Percentiles rank a stretch among this genome's conserved stretches.
These are phyloP conservation scores for Mesodorylaimus sp. DNA, from an alignment of 2,888 invertebrate species.

Conservation along the genomic window DNA sequence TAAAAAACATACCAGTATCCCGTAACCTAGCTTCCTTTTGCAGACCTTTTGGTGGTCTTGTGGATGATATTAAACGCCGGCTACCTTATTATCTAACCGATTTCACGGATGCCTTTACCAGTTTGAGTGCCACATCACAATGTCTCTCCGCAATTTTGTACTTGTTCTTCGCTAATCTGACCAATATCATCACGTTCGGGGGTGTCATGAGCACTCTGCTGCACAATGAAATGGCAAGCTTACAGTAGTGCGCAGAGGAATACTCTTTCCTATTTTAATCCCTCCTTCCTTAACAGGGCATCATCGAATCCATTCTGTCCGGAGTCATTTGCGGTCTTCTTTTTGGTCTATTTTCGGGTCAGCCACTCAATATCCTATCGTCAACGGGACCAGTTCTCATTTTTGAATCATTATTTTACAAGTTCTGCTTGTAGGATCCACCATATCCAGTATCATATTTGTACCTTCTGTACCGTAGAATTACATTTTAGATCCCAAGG, in stretches of 20 bases:
- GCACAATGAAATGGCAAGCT: slow-evolving; percentile 2
- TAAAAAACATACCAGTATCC: not conserved
- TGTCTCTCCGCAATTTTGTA: slow-evolving; percentile 86
- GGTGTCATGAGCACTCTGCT: slow-evolving; percentile 56
- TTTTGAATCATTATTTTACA: slow-evolving; percentile 36
- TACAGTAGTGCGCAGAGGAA: no score
- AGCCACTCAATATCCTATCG: slow-evolving; percentile 36
- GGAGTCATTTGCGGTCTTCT: slow-evolving; percentile 37
- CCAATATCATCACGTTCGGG: slow-evolving; percentile 87
- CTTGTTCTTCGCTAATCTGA: slow-evolving; percentile 79
- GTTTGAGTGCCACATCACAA: slow-evolving; percentile 46
- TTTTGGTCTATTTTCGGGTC: slow-evolving; percentile 34
- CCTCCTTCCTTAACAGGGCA: slow-evolving; percentile 31
- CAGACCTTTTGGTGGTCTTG: slow-evolving; percentile 62
- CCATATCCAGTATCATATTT: no score
- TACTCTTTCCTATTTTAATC: no score
- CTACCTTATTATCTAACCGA: slow-evolving; percentile 58
- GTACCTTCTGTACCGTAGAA: no score
- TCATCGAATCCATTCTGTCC: slow-evolving; percentile 56
- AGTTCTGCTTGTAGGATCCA: slow-evolving; percentile 20
- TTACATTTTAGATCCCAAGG: slow-evolving; percentile 10
- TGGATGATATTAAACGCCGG: slow-evolving; percentile 74
- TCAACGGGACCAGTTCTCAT: slow-evolving; percentile 38
- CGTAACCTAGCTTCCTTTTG: not conserved
- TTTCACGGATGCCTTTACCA: slow-evolving; percentile 57